Base-by-base conservation (phyloP, 2,888 invertebrate species). In the Odontomyia ornata region DNA sequence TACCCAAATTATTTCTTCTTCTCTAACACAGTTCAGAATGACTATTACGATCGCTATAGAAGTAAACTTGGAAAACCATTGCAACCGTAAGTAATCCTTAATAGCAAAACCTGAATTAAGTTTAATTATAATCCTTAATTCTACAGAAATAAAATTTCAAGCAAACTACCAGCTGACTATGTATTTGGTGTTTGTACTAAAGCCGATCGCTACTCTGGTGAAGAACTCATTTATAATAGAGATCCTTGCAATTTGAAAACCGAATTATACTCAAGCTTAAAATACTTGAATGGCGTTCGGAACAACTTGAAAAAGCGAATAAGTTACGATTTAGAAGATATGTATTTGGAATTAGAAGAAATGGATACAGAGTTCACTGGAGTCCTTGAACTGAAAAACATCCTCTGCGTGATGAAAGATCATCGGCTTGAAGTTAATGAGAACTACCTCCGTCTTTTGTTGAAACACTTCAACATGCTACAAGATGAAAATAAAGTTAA, bases 261-360 rank as follows among this genome's bases (percentile, higher is more conserved):
- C n/a, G 27, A 27, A 47, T 13, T 71, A 15, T 25, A 71, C 27
- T 18, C 43, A 23, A 5, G 47, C 11, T 21, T 71, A 9, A 21
- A n/a, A 5, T 71, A 71, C 23, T n/a, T 71, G n/a, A 71, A 71
- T 21, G 7, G 7, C 9, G 5, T 71, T 5, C 71, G 71, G 1
- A 25, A 71, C 15, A 15, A 27, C 27, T 28, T 71, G 27, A 71
- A 71, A 27, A 71, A 71, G 46, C 47, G 71, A 46, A 47, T 52
- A n/a, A 27, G 71, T 25, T 71, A 71, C 52, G 71, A 71, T n/a
- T 46, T 71, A 46, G 71, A 71, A n/a, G 71, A 71, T 15, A 71
- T 71, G 71, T 46, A 46, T 1, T 15, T 71, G 9, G 71, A 71
- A 71, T 15, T 28, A 15, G 47, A 71, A 71, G 47, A 47, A 71